Evolutionary conservation across 2,113 vertebrate species (phyloP).

Genomic region (Tetrax tetrax): DNA sequence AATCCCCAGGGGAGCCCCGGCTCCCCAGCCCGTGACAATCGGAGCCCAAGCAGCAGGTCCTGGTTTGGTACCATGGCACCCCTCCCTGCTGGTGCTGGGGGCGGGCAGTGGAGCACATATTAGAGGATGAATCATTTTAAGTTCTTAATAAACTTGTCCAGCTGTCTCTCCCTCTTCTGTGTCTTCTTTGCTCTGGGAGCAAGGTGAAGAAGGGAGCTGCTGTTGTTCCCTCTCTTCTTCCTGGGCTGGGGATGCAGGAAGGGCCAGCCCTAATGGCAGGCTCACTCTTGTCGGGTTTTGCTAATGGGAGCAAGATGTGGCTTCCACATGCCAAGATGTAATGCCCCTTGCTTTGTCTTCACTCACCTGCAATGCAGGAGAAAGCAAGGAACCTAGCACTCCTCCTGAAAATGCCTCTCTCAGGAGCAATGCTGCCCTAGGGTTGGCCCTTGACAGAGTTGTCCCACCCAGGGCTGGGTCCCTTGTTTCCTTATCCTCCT

Average conservation of each 20-base stretch:
- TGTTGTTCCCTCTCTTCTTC: neutral
- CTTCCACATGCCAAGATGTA: fast-evolving
- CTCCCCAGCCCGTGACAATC: neutral
- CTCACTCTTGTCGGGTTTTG: neutral
- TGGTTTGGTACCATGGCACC: neutral
- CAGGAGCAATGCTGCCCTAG: neutral
- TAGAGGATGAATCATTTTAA: neutral
- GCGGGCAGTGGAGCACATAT: neutral
- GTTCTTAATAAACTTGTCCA: conserved; percentile 15
- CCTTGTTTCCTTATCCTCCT: neutral
- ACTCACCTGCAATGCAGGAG: fast-evolving
- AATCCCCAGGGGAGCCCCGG: neutral
- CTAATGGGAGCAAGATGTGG: fast-evolving
- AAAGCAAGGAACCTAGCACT: neutral
- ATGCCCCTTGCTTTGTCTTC: neutral
- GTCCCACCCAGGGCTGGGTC: fast-evolving
- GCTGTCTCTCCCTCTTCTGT: neutral
- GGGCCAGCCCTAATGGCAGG: fast-evolving
- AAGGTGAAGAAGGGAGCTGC: too few species aligned
- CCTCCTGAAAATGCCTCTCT: neutral
- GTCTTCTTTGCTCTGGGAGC: fast-evolving
- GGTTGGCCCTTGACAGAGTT: fast-evolving
- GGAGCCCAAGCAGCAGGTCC: neutral
- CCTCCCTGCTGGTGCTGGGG: neutral
- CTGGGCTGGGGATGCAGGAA: neutral